Evolutionary conservation across 1,140 invertebrate genomes (phyloP).

Genomic region (Drosophila simulans): DNA sequence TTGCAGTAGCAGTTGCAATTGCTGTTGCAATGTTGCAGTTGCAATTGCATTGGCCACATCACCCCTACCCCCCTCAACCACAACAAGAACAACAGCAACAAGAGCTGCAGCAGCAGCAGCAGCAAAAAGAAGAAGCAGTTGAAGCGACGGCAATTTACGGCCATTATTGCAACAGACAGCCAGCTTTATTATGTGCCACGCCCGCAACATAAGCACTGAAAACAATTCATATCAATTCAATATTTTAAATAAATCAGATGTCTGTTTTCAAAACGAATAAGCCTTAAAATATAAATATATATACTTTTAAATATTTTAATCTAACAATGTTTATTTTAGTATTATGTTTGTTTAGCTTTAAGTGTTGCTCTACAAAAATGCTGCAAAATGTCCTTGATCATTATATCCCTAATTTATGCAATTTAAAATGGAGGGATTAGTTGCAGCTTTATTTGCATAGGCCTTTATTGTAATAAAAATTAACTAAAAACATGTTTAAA

Average conservation of each 20-base stretch:
- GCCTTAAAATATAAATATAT: too few species aligned
- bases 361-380: too few species aligned
- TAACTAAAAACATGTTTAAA: too few species aligned
- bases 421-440: too few species aligned
- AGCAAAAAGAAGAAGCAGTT: slow-evolving; percentile 24
- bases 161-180: slow-evolving; percentile 65
- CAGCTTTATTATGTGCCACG: slow-evolving; percentile 57
- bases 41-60: slow-evolving; percentile 42
- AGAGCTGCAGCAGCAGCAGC: slow-evolving; percentile 9
- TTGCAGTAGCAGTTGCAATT: slow-evolving; percentile 24
- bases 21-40: slow-evolving; percentile 19
- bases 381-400: too few species aligned
- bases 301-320: too few species aligned
- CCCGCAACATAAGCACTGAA: slow-evolving; percentile 20
- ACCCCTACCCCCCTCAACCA: slow-evolving; percentile 8
- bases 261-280: not conserved
- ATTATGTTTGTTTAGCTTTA: too few species aligned
- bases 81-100: slow-evolving; percentile 12
- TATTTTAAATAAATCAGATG: too few species aligned
- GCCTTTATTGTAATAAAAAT: too few species aligned
- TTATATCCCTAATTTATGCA: too few species aligned
- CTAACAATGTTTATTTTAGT: too few species aligned
- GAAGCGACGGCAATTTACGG: slow-evolving; percentile 53
- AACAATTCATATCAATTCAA: not conserved
- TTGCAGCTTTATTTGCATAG: too few species aligned